Evolutionary conservation across 64 coral and sea anemone species (phyloP).

Genomic region (Actinia equina): DNA sequence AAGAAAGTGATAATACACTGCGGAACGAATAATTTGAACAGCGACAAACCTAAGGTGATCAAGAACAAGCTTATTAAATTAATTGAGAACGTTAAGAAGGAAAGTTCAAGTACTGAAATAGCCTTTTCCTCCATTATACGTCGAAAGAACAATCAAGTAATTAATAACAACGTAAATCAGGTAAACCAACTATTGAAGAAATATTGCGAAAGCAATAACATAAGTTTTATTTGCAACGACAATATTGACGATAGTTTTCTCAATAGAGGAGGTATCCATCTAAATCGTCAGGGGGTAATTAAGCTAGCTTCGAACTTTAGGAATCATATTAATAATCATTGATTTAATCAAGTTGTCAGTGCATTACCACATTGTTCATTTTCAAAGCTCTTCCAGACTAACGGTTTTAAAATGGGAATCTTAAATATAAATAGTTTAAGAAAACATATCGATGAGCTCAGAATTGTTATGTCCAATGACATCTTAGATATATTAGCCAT

Average conservation of each 20-base stretch:
- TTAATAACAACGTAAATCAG: neutral
- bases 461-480: neutral
- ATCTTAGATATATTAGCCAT: slow-evolving; percentile 42
- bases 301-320: neutral
- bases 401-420: slow-evolving; percentile 40
- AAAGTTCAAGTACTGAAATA: too few relatives aligned
- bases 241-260: neutral
- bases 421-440: slow-evolving; percentile 34
- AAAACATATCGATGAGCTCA: slow-evolving; percentile 35
- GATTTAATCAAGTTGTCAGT: neutral
- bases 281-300: neutral
- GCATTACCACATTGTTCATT: neutral
- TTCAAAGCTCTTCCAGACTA: neutral
- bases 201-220: neutral
- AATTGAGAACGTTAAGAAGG: too few relatives aligned
- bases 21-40: slow-evolving; percentile 20
- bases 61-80: too few relatives aligned
- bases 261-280: neutral
- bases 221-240: neutral
- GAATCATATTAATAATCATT: neutral
- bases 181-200: neutral
- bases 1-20: neutral
- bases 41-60: neutral
- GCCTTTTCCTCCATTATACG: neutral
- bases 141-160: neutral